A percentile compares a stretch with the other conserved stretches of the same genome.
These are phyloP conservation scores for Dendrocopos noguchii DNA, from an alignment of 2,113 vertebrate genomes.

Conservation along the genomic window DNA sequence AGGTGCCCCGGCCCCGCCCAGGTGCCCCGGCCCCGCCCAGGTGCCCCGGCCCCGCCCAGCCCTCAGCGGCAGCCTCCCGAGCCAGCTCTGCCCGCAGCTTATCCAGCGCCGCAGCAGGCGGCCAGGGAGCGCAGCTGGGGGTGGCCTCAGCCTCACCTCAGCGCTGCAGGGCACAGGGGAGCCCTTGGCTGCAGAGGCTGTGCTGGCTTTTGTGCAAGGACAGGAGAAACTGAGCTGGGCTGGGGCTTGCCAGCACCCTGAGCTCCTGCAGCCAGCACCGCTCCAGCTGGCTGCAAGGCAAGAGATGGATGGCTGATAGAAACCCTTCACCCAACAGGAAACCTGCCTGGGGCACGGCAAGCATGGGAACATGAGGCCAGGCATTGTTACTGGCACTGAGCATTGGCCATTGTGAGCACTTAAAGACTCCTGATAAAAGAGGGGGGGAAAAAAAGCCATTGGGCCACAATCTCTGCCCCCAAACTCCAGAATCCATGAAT, in stretches of 20 bases:
- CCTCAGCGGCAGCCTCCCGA: background rate
- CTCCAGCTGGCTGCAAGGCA: accelerated
- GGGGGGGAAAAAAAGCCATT: background rate
- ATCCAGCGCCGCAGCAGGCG: accelerated
- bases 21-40: no score
- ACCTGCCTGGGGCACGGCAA: background rate
- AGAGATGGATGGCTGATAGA: background rate
- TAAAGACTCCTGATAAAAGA: background rate
- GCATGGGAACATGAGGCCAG: background rate
- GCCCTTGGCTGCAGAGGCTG: background rate
- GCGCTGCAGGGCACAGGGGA: accelerated
- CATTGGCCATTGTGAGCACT: background rate
- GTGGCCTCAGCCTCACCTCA: background rate
- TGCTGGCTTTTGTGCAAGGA: accelerated
- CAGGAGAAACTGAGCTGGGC: background rate
- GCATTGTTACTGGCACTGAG: background rate
- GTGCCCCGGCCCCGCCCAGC: background rate
- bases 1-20: no score
- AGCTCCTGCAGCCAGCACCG: accelerated
- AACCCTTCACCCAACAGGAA: background rate
- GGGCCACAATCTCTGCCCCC: background rate
- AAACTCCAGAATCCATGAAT: no score
- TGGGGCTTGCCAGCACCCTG: accelerated
- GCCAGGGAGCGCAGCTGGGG: background rate
- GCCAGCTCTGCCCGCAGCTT: accelerated